These are phyloP conservation scores for Thamnophis elegans DNA, from an alignment of 2,797 vertebrate genomes.

Conservation along the genomic window DNA sequence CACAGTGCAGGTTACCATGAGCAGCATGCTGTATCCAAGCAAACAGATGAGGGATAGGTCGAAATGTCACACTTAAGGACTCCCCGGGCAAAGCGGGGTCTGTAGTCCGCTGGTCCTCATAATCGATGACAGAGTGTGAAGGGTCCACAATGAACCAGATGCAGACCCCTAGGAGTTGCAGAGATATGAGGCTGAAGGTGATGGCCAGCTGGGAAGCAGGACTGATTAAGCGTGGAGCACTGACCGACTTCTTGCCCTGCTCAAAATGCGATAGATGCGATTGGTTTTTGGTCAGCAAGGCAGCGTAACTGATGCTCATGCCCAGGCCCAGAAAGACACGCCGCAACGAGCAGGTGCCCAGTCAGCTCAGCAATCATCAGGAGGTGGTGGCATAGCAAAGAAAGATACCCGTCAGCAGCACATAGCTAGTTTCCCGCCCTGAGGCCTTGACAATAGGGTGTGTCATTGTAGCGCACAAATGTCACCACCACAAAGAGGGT, in stretches of 20 bases:
- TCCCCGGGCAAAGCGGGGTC: conserved; percentile 85
- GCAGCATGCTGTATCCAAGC: conserved; percentile 95
- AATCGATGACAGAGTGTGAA: conserved; percentile 92
- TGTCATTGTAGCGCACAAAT: conserved; percentile 93
- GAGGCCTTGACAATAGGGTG: conserved; percentile 95
- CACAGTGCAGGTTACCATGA: conserved; percentile 98
- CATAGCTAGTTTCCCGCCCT: conserved; percentile 91
- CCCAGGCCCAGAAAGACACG: conserved; percentile 92
- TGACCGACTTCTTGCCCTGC: conserved; percentile 94
- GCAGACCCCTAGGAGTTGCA: conserved; percentile 93
- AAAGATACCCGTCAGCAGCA: conserved; percentile 93
- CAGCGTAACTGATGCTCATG: conserved; percentile 96
- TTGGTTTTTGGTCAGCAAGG: conserved; percentile 96
- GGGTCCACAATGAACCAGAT: conserved; percentile 96
- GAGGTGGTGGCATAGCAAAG: conserved; percentile 92
- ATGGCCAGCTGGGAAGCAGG: conserved; percentile 93
- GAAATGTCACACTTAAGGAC: conserved; percentile 96
- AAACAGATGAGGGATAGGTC: conserved; percentile 96
- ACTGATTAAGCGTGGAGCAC: conserved; percentile 90
- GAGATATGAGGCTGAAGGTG: conserved; percentile 92
- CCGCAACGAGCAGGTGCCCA: conserved; percentile 87
- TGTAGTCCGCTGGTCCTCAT: conserved; percentile 91
- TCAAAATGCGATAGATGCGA: conserved; percentile 96
- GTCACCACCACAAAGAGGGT: conserved; percentile 89
- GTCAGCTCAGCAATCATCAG: conserved; percentile 90